Conservation (phyloP, 2,888 invertebrate species). For the Stenodema calcarata region DNA sequence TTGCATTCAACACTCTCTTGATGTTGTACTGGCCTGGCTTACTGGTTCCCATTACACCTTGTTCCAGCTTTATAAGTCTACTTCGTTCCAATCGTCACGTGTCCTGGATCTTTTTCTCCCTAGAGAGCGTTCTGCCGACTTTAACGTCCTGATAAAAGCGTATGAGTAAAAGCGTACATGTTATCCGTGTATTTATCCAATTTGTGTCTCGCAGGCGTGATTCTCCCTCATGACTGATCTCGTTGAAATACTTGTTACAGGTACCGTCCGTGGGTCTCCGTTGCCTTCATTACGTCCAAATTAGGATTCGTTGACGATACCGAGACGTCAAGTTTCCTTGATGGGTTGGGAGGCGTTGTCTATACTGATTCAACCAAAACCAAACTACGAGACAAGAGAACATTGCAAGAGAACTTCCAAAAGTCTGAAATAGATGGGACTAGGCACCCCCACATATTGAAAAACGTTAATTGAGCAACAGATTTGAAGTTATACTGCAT, state of each 20-base stretch:
- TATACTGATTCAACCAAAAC: constrained; percentile 73
- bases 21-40: constrained; percentile 91
- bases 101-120: constrained; percentile 98
- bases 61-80: constrained; percentile 85
- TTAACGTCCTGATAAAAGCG: constrained; percentile 94
- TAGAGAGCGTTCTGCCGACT: constrained; percentile 88
- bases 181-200: neutral
- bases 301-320: neutral
- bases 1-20: constrained; percentile 84
- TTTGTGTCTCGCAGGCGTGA: neutral
- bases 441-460: too few species aligned
- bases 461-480: too few species aligned
- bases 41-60: constrained; percentile 90
- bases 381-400: too few species aligned
- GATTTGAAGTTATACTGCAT: too few species aligned
- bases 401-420: constrained; percentile 81
- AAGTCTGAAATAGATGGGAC: neutral
- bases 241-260: neutral
- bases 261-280: neutral
- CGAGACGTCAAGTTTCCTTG: neutral
- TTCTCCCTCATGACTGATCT: neutral
- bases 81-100: constrained; percentile 95
- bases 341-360: constrained; percentile 62
- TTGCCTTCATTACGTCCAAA: neutral
- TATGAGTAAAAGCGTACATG: constrained; percentile 66